These are phyloP conservation scores for Dastarcus helophoroides DNA, from an alignment of 2,888 invertebrate species.

Conservation along the genomic window DNA sequence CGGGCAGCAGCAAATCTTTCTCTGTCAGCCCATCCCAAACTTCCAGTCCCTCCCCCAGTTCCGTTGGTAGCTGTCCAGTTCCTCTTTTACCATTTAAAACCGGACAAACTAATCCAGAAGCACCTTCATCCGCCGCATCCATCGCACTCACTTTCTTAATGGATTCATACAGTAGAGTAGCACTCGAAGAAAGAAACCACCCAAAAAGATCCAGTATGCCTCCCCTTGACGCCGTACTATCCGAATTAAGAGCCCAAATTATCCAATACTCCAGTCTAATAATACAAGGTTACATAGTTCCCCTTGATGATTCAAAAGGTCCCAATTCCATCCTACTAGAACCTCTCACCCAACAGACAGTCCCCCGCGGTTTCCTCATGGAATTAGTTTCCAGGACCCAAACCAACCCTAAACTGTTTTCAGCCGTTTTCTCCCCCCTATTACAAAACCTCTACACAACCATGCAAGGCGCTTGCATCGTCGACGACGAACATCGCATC, in stretches of 20 bases:
- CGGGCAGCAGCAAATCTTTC: conserved; percentile 29
- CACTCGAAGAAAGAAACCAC: conserved; percentile 61
- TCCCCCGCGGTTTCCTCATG: conserved; percentile 64
- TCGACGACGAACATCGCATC: conserved; percentile 53
- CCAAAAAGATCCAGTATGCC: conserved; percentile 66
- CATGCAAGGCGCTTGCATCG: conserved; percentile 57
- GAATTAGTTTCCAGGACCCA: conserved; percentile 41
- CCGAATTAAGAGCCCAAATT: conserved; percentile 43
- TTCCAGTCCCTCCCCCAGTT: conserved; percentile 36
- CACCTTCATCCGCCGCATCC: conserved; percentile 14
- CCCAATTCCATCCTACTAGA: conserved; percentile 53
- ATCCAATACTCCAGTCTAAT: conserved; percentile 46
- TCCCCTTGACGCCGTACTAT: conserved; percentile 56
- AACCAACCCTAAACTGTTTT: conserved; percentile 47
- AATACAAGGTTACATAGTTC: conserved; percentile 38
- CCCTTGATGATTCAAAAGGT: conserved; percentile 38
- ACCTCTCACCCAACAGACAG: conserved; percentile 55
- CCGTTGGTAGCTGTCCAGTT: conserved; percentile 27
- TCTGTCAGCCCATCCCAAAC: conserved; percentile 22
- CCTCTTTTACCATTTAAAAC: conserved; percentile 26
- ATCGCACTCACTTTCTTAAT: conserved; percentile 40
- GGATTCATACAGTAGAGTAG: conserved; percentile 59
- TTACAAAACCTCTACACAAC: conserved; percentile 45
- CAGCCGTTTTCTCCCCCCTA: conserved; percentile 46
- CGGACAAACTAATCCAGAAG: conserved; percentile 4